Conservation (phyloP, 2,113 vertebrate genomes). For the Osmerus eperlanus region DNA sequence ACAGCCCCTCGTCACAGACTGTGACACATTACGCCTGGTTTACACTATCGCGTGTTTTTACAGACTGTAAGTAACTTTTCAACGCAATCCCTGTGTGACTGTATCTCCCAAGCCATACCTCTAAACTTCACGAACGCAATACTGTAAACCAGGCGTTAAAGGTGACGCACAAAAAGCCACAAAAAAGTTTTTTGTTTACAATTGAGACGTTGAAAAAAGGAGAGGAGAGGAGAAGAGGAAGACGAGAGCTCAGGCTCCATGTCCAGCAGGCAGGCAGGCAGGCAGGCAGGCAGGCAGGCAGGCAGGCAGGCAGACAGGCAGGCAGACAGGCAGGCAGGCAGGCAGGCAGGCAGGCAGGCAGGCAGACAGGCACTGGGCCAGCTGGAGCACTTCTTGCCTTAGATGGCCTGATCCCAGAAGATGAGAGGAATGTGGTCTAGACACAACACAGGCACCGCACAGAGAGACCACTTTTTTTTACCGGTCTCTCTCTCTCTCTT, state of each 20-base stretch:
- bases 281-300: conserved; percentile 3
- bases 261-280: no score
- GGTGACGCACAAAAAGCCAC: no score
- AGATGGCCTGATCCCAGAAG: conserved; percentile 66
- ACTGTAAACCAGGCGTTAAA: no score
- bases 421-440: conserved; percentile 66
- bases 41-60: no score
- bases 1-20: no score
- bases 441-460: conserved; percentile 58
- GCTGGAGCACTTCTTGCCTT: conserved; percentile 63
- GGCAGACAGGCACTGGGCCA: conserved; percentile 25
- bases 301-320: background rate
- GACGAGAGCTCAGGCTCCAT: background rate
- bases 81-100: no score
- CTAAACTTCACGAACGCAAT: no score
- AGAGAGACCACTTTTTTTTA: conserved; percentile 6
- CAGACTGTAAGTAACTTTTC: no score
- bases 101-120: no score
- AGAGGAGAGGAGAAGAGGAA: background rate
- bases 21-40: no score
- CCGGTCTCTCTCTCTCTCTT: background rate
- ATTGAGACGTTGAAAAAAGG: background rate
- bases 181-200: no score
- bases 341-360: conserved; percentile 3
- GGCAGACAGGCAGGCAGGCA: no score